Conservation (phyloP, 2,797 vertebrate genomes). For the Oryzias sinensis region DNA sequence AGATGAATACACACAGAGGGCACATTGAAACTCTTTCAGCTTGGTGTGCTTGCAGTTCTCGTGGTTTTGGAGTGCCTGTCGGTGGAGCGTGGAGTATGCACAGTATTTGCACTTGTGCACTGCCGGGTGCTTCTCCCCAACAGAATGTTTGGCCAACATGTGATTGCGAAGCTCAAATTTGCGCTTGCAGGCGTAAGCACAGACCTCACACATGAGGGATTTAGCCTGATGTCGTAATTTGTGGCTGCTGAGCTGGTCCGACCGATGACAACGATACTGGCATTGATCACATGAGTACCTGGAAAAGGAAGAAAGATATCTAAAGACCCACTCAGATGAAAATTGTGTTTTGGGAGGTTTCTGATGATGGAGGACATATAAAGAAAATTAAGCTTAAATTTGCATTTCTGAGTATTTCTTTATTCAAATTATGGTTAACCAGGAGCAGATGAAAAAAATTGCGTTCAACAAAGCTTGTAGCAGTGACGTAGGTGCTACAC, state of each 20-base stretch:
- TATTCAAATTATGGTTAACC: too few species aligned
- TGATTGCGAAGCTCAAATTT: conserved; percentile 94
- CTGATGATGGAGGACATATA: too few species aligned
- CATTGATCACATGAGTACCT: conserved; percentile 97
- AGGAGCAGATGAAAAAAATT: too few species aligned
- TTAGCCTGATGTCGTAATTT: conserved; percentile 95
- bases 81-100: conserved; percentile 86
- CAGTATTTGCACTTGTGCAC: conserved; percentile 91
- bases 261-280: conserved; percentile 91
- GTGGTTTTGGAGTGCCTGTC: conserved; percentile 91
- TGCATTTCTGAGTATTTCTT: too few species aligned
- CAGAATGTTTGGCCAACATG: conserved; percentile 87
- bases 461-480: too few species aligned
- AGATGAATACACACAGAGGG: conserved; percentile 88
- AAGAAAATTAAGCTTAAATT: too few species aligned
- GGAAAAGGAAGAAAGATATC: conserved; percentile 8
- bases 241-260: conserved; percentile 96
- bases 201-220: conserved; percentile 93
- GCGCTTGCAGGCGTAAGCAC: conserved; percentile 93
- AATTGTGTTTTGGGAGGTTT: too few species aligned
- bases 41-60: conserved; percentile 98
- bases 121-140: conserved; percentile 65
- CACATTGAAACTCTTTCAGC: conserved; percentile 87
- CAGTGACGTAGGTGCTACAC: too few species aligned
- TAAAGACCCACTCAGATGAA: too few species aligned